phyloP scores from a whole-genome alignment of 2,113 vertebrate species.

The Daphoenositta chrysoptera region DNA sequence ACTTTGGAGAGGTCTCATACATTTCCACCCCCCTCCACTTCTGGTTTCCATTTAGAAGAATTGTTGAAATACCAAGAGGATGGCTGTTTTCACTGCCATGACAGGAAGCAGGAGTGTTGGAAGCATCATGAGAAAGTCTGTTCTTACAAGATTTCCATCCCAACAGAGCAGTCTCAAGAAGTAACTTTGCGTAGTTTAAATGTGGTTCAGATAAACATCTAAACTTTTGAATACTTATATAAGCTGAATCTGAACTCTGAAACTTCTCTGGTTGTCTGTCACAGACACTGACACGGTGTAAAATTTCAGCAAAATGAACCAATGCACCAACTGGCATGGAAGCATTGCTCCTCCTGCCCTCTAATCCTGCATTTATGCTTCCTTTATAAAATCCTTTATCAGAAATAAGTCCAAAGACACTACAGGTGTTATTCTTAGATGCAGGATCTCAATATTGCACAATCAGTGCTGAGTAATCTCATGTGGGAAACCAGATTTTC shows the following conservation, averaged over 20 bases:
- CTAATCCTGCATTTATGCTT: neutral
- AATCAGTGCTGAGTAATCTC: neutral
- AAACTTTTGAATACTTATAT: neutral
- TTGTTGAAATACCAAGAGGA: conserved; percentile 2
- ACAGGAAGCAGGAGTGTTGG: conserved; percentile 56
- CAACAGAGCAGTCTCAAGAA: neutral
- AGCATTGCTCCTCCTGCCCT: neutral
- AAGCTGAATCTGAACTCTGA: neutral
- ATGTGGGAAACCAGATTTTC: neutral
- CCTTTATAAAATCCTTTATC: neutral
- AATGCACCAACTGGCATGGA: neutral
- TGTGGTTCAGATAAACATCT: neutral
- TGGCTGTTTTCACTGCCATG: conserved; percentile 31
- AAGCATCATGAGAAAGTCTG: conserved; percentile 11
- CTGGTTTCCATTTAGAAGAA: conserved; percentile 51
- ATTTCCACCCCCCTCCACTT: neutral
- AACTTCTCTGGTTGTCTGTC: neutral
- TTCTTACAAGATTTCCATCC: conserved; percentile 16
- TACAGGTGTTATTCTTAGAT: neutral
- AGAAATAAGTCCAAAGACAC: neutral
- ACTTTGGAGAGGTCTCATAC: neutral
- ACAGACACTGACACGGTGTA: accelerated
- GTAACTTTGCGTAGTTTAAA: neutral
- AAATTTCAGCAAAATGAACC: neutral
- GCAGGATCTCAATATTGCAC: neutral